These are phyloP conservation scores for Cassiopea andromeda DNA, from an alignment of 30 jellyfish, hydroid and myxozoan genomes.

Conservation along the genomic window DNA sequence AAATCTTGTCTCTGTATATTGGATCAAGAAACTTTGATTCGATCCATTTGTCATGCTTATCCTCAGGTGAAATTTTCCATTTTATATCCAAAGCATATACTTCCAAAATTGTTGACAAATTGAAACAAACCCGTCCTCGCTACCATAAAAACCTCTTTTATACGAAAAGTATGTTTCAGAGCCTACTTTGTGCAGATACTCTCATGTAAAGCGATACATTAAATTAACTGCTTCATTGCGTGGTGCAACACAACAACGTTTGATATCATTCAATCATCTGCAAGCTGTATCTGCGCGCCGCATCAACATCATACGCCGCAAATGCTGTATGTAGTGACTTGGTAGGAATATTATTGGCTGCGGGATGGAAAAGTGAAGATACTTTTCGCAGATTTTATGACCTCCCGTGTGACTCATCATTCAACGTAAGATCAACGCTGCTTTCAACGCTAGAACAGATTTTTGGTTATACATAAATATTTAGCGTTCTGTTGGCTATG, in stretches of 20 bases:
- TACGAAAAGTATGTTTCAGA: slow-evolving; percentile 12
- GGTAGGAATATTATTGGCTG: background rate
- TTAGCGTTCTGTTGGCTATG: background rate
- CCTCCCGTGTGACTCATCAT: slow-evolving; percentile 8
- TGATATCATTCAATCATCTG: slow-evolving; percentile 7
- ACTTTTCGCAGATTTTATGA: slow-evolving; percentile 39
- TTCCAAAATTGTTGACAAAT: background rate
- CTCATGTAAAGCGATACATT: background rate
- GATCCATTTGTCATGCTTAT: background rate
- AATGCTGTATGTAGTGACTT: background rate
- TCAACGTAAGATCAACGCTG: background rate
- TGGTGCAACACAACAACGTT: too few species aligned
- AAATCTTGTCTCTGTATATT: too few species aligned
- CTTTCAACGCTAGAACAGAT: background rate
- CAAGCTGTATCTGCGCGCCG: slow-evolving; percentile 41
- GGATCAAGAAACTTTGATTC: too few species aligned
- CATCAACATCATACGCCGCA: slow-evolving; percentile 19
- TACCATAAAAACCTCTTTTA: slow-evolving; percentile 9
- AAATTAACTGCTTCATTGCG: too few species aligned
- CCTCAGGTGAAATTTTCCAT: background rate
- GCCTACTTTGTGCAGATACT: slow-evolving; percentile 20
- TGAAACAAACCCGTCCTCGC: slow-evolving; percentile 29
- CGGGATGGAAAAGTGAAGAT: slow-evolving; percentile 24
- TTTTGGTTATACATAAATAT: background rate
- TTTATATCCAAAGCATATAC: background rate